phyloP scores from a whole-genome alignment of 2,797 vertebrate species.

The Phyllotis vaccarum region DNA sequence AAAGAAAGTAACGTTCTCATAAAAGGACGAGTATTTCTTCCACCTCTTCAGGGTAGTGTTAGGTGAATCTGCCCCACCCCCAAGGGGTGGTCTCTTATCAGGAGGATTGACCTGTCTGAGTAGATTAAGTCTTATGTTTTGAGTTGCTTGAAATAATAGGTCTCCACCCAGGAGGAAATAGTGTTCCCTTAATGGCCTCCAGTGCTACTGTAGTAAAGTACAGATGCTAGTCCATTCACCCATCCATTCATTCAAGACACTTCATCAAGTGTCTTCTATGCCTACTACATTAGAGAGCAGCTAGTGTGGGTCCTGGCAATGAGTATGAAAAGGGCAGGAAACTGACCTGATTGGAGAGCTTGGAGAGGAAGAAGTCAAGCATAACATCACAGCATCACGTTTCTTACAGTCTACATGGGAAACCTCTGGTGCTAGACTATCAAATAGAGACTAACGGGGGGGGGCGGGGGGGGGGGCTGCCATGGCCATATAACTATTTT shows the following conservation, averaged over 20 bases:
- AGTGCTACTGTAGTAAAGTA: neutral
- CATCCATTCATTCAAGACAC: conserved; percentile 14
- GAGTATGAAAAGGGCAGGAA: neutral
- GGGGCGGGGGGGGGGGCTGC: too few species aligned
- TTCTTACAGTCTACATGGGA: neutral
- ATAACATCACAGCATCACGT: neutral
- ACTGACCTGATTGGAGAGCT: neutral
- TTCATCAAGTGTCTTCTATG: neutral
- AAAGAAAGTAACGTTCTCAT: neutral
- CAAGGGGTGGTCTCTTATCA: neutral
- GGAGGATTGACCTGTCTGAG: neutral
- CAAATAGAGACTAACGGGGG: neutral
- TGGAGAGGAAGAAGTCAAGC: neutral
- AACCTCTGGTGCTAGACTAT: neutral
- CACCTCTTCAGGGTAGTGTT: neutral
- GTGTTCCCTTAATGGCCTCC: neutral
- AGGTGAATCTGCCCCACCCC: neutral
- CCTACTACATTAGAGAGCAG: neutral
- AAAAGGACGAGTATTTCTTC: neutral
- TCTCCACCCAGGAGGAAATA: neutral
- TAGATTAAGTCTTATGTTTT: neutral
- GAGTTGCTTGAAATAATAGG: neutral
- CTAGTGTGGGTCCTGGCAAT: neutral
- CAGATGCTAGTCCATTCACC: neutral
- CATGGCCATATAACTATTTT: neutral